Evolutionary conservation across 2,113 vertebrate genomes (phyloP), one percentile per base, ranked within the genome.

Genomic region (Jaculus jaculus): DNA sequence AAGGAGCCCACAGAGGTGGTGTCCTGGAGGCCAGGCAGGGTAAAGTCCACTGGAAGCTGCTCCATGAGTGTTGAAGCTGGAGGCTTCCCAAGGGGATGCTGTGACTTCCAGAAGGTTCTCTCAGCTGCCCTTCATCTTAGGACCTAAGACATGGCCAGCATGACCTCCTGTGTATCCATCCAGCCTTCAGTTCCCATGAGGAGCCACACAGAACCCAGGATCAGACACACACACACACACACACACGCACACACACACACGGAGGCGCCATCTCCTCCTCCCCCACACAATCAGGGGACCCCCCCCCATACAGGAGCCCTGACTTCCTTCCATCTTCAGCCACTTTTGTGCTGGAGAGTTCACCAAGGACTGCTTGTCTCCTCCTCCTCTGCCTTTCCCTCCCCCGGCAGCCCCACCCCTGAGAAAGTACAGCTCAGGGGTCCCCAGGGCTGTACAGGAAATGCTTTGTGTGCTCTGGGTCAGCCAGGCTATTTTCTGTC

Each of bases 401-500:
- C n/a, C 13, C 20, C 42, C 84, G 21, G 68, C 79, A 71, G 85
- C 95, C 91, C 97, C 92, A 91, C 92, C 90, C 95, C 96, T 97
- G 97, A 97, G 96, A 97, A 97, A 96, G 89, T 94, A 73, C 94
- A 91, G 86, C 90, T 90, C 63, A 84, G 94, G 94, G 93, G 83
- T 95, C 97, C 96, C 96, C 95, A 92, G 96, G 93, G 96, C 86
- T 87, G n/a, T 63, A 90, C 96, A 96, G 97, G 97, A 97, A 97
- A 96, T 94, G 92, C 97, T 95, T 96, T 86, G 93, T 58, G 54
- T 87, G 85, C 90, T 82, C 18, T 0, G 83, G 96, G 95, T 96
- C 94, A 97, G 92, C 87, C 85, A 77, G 97, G 93, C 96, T 97
- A 96, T 97, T 97, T 97, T 97, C 95, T 97, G 92, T 93, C 95